Percentiles rank a stretch among this genome's conserved stretches.
Evolutionary conservation across 2,797 vertebrate genomes (phyloP).

Genomic region (Spea hammondii): DNA sequence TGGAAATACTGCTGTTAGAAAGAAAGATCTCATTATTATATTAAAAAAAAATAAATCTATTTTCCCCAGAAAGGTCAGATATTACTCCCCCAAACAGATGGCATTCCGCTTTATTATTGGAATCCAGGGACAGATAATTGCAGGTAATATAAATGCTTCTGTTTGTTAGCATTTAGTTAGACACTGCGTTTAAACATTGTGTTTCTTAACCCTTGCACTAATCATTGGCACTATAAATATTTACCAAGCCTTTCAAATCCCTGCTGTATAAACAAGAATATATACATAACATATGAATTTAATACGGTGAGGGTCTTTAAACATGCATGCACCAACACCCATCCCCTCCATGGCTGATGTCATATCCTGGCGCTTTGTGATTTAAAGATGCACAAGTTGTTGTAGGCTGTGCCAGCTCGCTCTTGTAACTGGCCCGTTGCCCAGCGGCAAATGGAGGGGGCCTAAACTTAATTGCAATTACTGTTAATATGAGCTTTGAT

Average conservation of each 20-base stretch:
- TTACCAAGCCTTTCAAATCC: background rate
- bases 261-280: too few relatives aligned
- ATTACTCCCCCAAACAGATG: conserved; percentile 39
- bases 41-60: conserved; percentile 16
- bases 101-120: conserved; percentile 14
- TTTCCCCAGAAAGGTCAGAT: conserved; percentile 37
- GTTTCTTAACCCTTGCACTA: conserved; percentile 17
- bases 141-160: conserved; percentile 36
- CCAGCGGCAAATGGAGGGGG: too few relatives aligned
- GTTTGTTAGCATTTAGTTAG: conserved; percentile 47
- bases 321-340: too few relatives aligned
- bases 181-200: conserved; percentile 18
- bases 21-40: conserved; percentile 32
- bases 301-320: too few relatives aligned
- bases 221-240: conserved; percentile 24
- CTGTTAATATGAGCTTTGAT: too few relatives aligned
- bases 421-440: too few relatives aligned
- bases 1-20: background rate
- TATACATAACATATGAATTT: too few relatives aligned
- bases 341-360: too few relatives aligned
- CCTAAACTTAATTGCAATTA: too few relatives aligned
- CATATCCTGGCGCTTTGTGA: too few relatives aligned
- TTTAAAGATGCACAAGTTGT: too few relatives aligned
- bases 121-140: conserved; percentile 43
- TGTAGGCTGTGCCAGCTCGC: too few relatives aligned